These are phyloP conservation scores for Tretioscincus oriximinensis DNA, from an alignment of 2,113 vertebrate genomes.

Conservation along the genomic window DNA sequence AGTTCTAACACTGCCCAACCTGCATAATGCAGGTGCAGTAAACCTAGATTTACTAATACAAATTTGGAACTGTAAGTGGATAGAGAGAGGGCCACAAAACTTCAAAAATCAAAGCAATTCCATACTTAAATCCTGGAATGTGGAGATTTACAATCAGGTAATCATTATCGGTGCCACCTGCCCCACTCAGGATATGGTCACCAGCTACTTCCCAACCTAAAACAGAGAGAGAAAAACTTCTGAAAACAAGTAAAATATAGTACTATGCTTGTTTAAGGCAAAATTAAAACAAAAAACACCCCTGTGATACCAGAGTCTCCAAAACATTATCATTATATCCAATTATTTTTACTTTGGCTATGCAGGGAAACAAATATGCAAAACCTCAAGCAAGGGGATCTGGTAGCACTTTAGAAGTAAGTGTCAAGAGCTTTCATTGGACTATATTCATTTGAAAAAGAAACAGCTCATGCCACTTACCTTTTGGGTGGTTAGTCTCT, in stretches of 20 bases:
- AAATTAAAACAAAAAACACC: not conserved
- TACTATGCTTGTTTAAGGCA: constrained; percentile 5
- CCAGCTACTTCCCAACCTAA: constrained; percentile 95
- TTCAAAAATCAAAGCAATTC: not conserved
- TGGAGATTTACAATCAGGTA: constrained; percentile 94
- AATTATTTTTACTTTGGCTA: not conserved
- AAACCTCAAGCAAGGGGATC: too few relatives aligned
- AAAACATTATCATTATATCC: not conserved
- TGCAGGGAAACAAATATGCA: too few relatives aligned
- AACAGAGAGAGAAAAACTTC: not conserved
- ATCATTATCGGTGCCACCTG: constrained; percentile 94
- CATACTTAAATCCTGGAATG: constrained; percentile 96
- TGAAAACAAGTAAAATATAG: not conserved
- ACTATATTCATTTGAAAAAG: too few relatives aligned
- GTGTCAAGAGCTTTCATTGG: too few relatives aligned
- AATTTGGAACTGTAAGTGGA: too few relatives aligned
- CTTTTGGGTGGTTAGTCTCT: too few relatives aligned
- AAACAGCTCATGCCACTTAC: too few relatives aligned
- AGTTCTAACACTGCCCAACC: too few relatives aligned
- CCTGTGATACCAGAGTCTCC: not conserved
- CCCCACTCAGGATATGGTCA: constrained; percentile 88
- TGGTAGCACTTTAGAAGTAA: too few relatives aligned
- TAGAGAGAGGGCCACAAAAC: constrained; percentile 12
- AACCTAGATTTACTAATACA: too few relatives aligned
- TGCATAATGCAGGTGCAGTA: too few relatives aligned